Evolutionary conservation across 2,797 vertebrate genomes (phyloP).

Genomic region (Chaenodraco wilsoni): DNA sequence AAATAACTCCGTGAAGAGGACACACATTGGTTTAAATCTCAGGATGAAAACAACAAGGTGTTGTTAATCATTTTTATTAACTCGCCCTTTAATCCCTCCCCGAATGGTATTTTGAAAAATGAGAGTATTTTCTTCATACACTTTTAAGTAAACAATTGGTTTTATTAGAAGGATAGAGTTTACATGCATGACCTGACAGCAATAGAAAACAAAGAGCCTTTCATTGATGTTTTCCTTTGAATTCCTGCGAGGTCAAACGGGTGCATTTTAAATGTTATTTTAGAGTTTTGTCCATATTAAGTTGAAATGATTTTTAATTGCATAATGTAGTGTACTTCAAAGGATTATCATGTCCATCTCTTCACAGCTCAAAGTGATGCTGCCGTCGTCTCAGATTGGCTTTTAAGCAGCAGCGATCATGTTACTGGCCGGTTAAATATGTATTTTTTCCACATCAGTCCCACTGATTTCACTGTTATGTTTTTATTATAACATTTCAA

Average conservation of each 20-base stretch:
- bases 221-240: constrained; percentile 43
- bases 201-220: constrained; percentile 73
- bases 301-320: constrained; percentile 35
- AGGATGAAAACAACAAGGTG: constrained; percentile 82
- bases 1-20: constrained; percentile 66
- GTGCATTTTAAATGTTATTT: constrained; percentile 42
- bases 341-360: constrained; percentile 29
- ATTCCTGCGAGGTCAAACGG: constrained; percentile 19
- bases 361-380: constrained; percentile 24
- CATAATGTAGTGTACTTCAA: constrained; percentile 26
- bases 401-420: constrained; percentile 7
- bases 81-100: constrained; percentile 77
- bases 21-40: constrained; percentile 81
- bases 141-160: constrained; percentile 74
- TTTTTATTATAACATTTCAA: constrained; percentile 52
- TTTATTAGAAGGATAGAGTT: constrained; percentile 73
- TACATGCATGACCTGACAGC: constrained; percentile 79
- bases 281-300: constrained; percentile 41
- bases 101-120: constrained; percentile 76
- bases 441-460: not conserved
- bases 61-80: constrained; percentile 73
- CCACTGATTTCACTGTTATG: constrained; percentile 33
- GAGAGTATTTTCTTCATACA: constrained; percentile 79
- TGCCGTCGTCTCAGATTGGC: constrained; percentile 25
- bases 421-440: not conserved